Evolutionary conservation across 1,140 invertebrate species (phyloP).

Genomic region (Riptortus pedestris): DNA sequence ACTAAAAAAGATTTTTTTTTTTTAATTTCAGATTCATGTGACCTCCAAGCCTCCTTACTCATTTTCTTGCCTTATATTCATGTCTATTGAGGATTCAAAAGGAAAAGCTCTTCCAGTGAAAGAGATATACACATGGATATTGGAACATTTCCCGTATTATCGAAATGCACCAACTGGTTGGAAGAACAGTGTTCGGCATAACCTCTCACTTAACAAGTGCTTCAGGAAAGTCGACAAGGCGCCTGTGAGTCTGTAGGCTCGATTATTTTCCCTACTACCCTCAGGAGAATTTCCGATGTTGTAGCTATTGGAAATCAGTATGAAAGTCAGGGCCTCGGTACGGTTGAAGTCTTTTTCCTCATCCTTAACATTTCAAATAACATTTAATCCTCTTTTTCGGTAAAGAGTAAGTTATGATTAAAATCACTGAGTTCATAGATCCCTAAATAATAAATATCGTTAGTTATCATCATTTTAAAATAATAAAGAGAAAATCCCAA

Average conservation of each 20-base stretch:
- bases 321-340: too few relatives aligned
- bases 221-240: slow-evolving; percentile 92
- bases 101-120: slow-evolving; percentile 84
- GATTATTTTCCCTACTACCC: background rate
- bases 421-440: too few relatives aligned
- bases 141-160: slow-evolving; percentile 94
- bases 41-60: slow-evolving; percentile 89
- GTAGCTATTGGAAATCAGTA: too few relatives aligned
- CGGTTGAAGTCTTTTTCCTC: too few relatives aligned
- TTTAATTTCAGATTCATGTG: slow-evolving; percentile 63
- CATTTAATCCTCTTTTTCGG: too few relatives aligned
- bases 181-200: slow-evolving; percentile 96
- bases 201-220: slow-evolving; percentile 91
- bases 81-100: slow-evolving; percentile 88
- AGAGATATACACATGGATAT: slow-evolving; percentile 96
- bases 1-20: too few relatives aligned
- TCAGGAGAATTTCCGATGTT: too few relatives aligned
- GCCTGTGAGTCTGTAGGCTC: slow-evolving; percentile 47
- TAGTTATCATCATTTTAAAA: too few relatives aligned
- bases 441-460: too few relatives aligned
- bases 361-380: too few relatives aligned
- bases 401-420: too few relatives aligned
- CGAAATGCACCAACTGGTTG: slow-evolving; percentile 90
- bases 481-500: too few relatives aligned
- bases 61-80: slow-evolving; percentile 91